These are phyloP conservation scores for Sebastes diaconus DNA, from an alignment of 2,797 vertebrate genomes.

Conservation along the genomic window DNA sequence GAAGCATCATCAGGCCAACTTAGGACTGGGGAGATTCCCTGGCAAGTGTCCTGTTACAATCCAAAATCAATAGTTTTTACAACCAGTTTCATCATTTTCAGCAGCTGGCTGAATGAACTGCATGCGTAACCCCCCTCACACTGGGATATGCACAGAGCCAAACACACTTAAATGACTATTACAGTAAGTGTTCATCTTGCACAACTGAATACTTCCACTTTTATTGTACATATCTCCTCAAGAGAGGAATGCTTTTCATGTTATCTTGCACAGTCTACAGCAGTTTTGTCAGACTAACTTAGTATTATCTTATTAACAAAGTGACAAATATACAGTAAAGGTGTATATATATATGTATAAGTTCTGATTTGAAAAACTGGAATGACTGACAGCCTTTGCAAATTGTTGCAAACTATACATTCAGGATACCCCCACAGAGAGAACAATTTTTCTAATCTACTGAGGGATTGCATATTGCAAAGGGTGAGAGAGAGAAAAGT, in stretches of 20 bases:
- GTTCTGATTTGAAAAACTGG: conserved; percentile 13
- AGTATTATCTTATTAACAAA: conserved; percentile 40
- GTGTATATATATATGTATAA: not conserved
- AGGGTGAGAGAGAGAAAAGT: not conserved
- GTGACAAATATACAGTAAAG: conserved; percentile 34
- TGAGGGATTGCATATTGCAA: conserved; percentile 4
- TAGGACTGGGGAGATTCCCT: not conserved
- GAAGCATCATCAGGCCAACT: not conserved
- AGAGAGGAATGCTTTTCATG: conserved; percentile 18
- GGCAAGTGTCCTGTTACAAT: not conserved
- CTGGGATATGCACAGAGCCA: conserved; percentile 48
- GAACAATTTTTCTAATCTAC: conserved; percentile 9
- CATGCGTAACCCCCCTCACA: not conserved
- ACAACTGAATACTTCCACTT: conserved; percentile 20
- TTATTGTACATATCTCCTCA: conserved; percentile 44
- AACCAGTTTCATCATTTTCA: conserved; percentile 9
- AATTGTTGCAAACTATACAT: conserved; percentile 6
- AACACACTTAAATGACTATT: conserved; percentile 36
- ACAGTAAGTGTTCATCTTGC: conserved; percentile 7
- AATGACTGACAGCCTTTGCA: conserved; percentile 10
- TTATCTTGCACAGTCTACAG: conserved; percentile 17
- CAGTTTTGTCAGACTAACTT: conserved; percentile 16
- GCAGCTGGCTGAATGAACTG: conserved; percentile 19
- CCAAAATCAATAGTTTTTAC: conserved; percentile 3
- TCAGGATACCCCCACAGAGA: conserved; percentile 18